phyloP scores from a whole-genome alignment of 2,797 vertebrate species.

The Sorex maritimensis region DNA sequence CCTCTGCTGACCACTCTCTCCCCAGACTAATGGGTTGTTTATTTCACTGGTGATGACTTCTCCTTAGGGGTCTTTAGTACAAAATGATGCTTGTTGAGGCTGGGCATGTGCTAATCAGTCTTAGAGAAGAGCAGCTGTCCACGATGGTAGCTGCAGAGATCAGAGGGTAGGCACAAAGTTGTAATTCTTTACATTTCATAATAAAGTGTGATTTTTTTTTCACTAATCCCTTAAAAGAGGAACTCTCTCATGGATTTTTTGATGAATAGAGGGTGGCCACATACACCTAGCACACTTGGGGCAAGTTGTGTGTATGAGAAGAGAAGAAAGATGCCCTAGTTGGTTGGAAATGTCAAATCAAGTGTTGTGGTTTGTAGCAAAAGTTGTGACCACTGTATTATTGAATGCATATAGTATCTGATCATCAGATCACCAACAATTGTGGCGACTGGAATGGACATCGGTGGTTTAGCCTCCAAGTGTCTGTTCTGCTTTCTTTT shows the following conservation, averaged over 20 bases:
- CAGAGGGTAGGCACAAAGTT: background rate
- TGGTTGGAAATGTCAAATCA: conserved; percentile 34
- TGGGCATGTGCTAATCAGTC: conserved; percentile 60
- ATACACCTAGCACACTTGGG: background rate
- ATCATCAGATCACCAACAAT: background rate
- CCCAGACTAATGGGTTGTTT: conserved; percentile 76
- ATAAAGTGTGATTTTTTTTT: background rate
- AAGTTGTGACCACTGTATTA: background rate
- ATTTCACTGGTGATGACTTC: conserved; percentile 6
- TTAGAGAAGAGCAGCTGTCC: background rate
- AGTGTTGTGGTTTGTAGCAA: background rate
- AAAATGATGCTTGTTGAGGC: conserved; percentile 52
- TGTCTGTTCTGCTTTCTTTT: conserved; percentile 15
- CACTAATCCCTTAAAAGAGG: background rate
- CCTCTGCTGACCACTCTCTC: conserved; percentile 41
- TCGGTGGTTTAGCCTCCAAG: background rate
- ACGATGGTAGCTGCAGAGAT: background rate
- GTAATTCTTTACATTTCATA: background rate
- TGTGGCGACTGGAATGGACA: background rate
- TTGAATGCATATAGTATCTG: background rate
- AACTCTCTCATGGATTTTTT: background rate
- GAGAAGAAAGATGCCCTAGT: conserved; percentile 17
- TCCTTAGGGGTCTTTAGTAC: conserved; percentile 42
- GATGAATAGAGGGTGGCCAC: background rate
- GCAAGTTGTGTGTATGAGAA: background rate